These are phyloP conservation scores for Balaeniceps rex DNA, from an alignment of 2,113 vertebrate species.

Conservation along the genomic window DNA sequence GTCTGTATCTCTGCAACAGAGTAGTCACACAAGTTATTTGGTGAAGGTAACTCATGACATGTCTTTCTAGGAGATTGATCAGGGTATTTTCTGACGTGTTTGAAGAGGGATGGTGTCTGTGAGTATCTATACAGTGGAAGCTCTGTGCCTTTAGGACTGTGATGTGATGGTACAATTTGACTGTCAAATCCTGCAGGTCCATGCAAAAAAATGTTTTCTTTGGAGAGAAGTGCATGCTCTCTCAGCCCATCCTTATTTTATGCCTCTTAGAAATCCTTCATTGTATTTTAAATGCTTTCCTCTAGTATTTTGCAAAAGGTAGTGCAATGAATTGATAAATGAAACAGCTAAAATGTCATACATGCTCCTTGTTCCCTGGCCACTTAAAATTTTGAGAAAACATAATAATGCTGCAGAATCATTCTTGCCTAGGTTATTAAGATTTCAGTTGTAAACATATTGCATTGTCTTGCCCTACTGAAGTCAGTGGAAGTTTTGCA, in stretches of 20 bases:
- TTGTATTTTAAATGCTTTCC: not conserved
- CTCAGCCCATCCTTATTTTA: not conserved
- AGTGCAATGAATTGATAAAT: not conserved
- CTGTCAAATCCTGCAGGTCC: not conserved
- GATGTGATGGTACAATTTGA: not conserved
- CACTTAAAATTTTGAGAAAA: not conserved
- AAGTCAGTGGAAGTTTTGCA: not conserved
- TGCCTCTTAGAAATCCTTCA: not conserved
- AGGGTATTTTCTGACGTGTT: not conserved
- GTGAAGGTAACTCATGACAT: not conserved
- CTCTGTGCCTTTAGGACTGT: not conserved
- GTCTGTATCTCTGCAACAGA: not conserved
- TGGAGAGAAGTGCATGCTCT: not conserved
- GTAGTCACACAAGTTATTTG: not conserved
- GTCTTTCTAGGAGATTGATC: not conserved
- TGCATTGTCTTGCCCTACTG: not conserved
- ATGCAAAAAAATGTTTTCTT: not conserved
- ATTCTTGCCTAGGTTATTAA: not conserved
- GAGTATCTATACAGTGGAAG: not conserved
- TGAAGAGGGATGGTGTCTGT: not conserved
- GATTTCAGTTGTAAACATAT: not conserved
- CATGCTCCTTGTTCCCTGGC: not conserved
- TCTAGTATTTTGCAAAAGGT: not conserved
- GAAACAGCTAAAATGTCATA: not conserved
- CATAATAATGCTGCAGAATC: not conserved